Evolutionary conservation across 2,797 vertebrate species (phyloP).

Genomic region (Adelosebastes latens): DNA sequence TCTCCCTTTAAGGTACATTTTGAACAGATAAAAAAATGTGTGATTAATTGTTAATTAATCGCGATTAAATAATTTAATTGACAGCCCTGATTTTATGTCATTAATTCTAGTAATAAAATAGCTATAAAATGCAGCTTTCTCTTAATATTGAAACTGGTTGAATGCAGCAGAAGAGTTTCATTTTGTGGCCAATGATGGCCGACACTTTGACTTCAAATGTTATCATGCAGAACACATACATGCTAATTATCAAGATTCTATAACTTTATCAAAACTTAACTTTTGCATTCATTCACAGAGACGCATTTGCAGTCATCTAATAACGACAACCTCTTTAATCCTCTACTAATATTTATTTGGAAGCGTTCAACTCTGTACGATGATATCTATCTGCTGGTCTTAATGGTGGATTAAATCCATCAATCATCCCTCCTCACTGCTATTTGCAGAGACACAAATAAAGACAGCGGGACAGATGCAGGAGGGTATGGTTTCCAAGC

Average conservation of each 20-base stretch:
- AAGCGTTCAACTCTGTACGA: neutral
- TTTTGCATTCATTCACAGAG: neutral
- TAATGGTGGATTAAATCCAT: slow-evolving; percentile 18
- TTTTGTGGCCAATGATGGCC: neutral
- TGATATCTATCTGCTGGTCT: neutral
- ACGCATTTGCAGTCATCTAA: neutral
- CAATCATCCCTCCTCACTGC: slow-evolving; percentile 22
- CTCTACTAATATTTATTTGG: neutral
- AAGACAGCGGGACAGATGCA: slow-evolving; percentile 15
- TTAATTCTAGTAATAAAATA: too few relatives aligned
- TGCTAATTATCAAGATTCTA: neutral
- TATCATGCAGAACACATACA: neutral
- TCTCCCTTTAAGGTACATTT: too few relatives aligned
- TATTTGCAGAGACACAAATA: slow-evolving; percentile 35
- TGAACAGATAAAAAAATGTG: too few relatives aligned
- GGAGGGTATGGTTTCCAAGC: slow-evolving; percentile 20
- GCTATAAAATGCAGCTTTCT: too few relatives aligned
- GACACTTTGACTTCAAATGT: neutral
- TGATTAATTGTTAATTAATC: too few relatives aligned
- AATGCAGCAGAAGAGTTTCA: neutral
- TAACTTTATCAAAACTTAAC: neutral
- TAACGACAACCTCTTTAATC: neutral
- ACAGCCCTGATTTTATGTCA: too few relatives aligned
- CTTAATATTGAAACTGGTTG: too few relatives aligned
- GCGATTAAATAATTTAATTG: too few relatives aligned